Conservation (phyloP, 2,888 invertebrate genomes). For the Strigamia crassipes region DNA sequence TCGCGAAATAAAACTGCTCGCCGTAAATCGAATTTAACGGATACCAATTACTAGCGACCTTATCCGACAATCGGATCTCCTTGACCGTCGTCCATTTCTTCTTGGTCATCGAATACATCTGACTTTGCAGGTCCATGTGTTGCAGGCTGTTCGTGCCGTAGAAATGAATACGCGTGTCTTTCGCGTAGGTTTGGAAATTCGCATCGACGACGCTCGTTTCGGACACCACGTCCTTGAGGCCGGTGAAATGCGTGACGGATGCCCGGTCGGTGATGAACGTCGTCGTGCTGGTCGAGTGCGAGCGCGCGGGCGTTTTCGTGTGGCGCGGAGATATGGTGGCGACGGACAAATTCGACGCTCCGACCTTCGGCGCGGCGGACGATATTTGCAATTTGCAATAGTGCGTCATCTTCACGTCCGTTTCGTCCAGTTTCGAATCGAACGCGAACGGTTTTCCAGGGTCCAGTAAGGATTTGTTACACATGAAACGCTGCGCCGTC, state of each 20-base stretch:
- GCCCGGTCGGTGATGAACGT: background rate
- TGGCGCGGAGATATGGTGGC: no score
- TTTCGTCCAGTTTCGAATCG: background rate
- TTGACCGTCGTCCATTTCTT: background rate
- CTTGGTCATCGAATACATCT: background rate
- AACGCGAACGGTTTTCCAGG: background rate
- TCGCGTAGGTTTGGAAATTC: background rate
- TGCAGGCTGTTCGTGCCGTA: background rate
- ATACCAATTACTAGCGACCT: background rate
- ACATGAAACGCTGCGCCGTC: no score
- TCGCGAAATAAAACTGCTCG: background rate
- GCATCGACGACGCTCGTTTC: background rate
- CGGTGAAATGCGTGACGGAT: background rate
- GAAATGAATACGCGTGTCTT: background rate
- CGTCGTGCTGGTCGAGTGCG: background rate
- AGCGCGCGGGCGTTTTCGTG: background rate
- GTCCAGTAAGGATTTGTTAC: background rate
- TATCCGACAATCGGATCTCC: background rate
- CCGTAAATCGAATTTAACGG: background rate
- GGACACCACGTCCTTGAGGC: background rate
- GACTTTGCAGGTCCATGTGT: background rate
- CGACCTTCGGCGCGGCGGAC: no score
- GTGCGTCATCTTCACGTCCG: no score
- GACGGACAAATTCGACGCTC: no score
- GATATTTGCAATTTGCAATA: no score